Evolutionary conservation across 2,797 vertebrate genomes (phyloP).

Genomic region (Hyperoplus immaculatus): DNA sequence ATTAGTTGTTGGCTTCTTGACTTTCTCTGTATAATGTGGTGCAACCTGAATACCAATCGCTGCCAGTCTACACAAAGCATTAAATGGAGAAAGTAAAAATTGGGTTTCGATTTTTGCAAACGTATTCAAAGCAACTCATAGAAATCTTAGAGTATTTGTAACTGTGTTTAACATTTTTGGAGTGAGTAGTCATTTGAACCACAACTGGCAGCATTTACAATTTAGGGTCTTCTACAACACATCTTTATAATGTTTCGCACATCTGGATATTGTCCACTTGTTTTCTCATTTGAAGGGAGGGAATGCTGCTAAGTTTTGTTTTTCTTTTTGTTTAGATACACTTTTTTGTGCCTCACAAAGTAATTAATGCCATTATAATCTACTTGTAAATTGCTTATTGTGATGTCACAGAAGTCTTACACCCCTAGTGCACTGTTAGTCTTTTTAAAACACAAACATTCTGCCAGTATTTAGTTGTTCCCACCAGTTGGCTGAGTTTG

Average conservation of each 20-base stretch:
- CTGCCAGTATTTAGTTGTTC: not conserved
- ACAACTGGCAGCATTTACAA: slow-evolving; percentile 15
- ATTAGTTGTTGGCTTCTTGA: slow-evolving; percentile 11
- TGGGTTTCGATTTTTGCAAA: slow-evolving; percentile 6
- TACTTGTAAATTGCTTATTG: not conserved
- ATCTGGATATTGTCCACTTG: slow-evolving; percentile 2
- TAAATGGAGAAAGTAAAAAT: slow-evolving; percentile 17
- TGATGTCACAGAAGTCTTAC: not conserved
- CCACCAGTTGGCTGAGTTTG: not conserved
- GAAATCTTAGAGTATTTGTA: not conserved
- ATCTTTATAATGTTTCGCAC: not conserved
- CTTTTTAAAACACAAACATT: slow-evolving; percentile 2
- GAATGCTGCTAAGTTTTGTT: too few relatives aligned
- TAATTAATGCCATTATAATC: too few relatives aligned
- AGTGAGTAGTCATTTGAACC: not conserved
- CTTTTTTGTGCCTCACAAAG: not conserved
- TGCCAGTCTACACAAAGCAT: slow-evolving; percentile 25
- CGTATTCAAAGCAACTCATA: slow-evolving; percentile 14
- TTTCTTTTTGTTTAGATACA: not conserved
- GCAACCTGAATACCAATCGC: slow-evolving; percentile 27
- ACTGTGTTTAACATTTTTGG: not conserved
- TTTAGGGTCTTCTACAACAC: not conserved
- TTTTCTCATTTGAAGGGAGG: not conserved
- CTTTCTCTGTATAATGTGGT: slow-evolving; percentile 21
- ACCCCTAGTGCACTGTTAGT: not conserved